phyloP scores from a whole-genome alignment of 2,888 invertebrate genomes.

The Troides aeacus region DNA sequence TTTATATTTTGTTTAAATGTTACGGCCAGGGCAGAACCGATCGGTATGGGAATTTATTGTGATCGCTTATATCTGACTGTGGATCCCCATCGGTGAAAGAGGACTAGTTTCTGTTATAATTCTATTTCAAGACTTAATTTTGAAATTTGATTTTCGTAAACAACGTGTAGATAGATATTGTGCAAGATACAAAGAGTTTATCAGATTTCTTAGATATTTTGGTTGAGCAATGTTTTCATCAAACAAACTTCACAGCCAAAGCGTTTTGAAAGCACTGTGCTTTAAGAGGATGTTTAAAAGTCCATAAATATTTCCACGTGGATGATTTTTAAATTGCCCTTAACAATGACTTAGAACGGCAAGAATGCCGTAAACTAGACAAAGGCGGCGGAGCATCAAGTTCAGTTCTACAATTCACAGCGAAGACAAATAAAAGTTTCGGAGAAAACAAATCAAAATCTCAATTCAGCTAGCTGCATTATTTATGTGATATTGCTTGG shows the following conservation, averaged over 20 bases:
- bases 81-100: too few species aligned
- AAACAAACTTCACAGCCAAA: not conserved
- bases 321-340: conserved; percentile 42
- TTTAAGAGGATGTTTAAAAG: conserved; percentile 28
- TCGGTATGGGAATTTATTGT: too few species aligned
- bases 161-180: too few species aligned
- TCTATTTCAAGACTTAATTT: too few species aligned
- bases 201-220: too few species aligned
- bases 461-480: conserved; percentile 76
- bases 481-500: conserved; percentile 77
- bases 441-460: conserved; percentile 78
- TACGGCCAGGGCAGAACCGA: too few species aligned
- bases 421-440: conserved; percentile 75
- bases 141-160: too few species aligned
- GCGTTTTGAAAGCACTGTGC: conserved; percentile 15
- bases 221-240: not conserved
- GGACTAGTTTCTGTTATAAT: too few species aligned
- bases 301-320: conserved; percentile 53
- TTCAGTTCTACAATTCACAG: conserved; percentile 49
- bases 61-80: too few species aligned
- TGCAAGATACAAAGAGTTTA: too few species aligned
- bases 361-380: conserved; percentile 40
- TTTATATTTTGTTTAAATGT: too few species aligned
- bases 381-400: conserved; percentile 52
- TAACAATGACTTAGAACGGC: conserved; percentile 35